phyloP scores from a whole-genome alignment of 2,113 vertebrate species.

The Scalopus aquaticus region DNA sequence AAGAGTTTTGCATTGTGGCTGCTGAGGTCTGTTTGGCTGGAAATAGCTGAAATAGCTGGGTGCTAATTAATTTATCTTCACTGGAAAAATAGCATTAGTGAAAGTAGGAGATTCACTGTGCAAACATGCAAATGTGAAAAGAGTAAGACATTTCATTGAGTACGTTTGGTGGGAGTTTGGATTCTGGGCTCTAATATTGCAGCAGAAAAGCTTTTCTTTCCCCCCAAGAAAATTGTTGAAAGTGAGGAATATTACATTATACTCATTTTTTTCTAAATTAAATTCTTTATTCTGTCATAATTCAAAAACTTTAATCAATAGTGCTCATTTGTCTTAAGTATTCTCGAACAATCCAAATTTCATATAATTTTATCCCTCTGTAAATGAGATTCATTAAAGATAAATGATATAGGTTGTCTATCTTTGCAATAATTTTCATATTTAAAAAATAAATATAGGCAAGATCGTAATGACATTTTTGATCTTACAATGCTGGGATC shows the following conservation, averaged over 20 bases:
- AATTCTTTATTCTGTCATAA: not conserved
- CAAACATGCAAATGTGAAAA: not conserved
- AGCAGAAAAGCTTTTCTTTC: conserved; percentile 9
- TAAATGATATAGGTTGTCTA: not conserved
- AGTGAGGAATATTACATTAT: not conserved
- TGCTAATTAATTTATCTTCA: not conserved
- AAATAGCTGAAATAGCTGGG: not conserved
- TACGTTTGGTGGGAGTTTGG: not conserved
- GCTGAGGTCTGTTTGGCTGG: not conserved
- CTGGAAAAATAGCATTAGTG: not conserved
- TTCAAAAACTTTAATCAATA: not conserved
- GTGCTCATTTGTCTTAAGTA: not conserved
- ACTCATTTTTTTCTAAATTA: not conserved
- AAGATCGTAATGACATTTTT: not conserved
- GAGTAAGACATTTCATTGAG: not conserved
- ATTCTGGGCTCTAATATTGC: not conserved
- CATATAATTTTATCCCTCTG: not conserved
- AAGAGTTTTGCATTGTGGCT: not conserved
- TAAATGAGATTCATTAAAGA: not conserved
- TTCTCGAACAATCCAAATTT: not conserved
- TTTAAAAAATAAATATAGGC: not conserved
- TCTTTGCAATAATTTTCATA: not conserved
- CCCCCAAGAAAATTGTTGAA: not conserved
- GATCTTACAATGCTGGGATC: not conserved
- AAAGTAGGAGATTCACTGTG: not conserved